phyloP scores from a whole-genome alignment of 2,797 vertebrate genomes.

The Natrix natrix region DNA sequence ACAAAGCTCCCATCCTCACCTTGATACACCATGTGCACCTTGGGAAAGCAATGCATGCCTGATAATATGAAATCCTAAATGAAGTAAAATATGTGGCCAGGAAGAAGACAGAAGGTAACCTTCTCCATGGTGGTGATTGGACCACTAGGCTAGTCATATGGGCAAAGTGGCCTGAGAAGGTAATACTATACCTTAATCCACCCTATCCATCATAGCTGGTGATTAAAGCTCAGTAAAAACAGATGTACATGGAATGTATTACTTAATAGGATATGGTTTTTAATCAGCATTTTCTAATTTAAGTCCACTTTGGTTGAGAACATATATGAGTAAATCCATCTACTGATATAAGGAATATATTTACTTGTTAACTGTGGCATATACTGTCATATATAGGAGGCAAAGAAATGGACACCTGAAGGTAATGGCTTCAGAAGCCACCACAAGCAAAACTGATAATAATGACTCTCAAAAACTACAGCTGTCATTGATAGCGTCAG shows the following conservation, averaged over 20 bases:
- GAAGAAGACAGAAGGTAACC: background rate
- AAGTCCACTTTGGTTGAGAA: background rate
- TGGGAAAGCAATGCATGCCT: background rate
- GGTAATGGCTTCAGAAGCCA: background rate
- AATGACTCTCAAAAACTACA: background rate
- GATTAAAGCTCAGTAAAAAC: background rate
- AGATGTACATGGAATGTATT: background rate
- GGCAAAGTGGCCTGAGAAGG: background rate
- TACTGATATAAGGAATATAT: background rate
- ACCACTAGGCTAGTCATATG: background rate
- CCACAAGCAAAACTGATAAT: background rate
- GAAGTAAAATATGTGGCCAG: background rate
- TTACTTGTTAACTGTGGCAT: background rate
- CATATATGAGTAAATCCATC: background rate
- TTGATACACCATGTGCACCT: background rate
- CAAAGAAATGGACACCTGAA: background rate
- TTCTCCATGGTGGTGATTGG: background rate
- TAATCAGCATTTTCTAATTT: background rate
- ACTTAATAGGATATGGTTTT: background rate
- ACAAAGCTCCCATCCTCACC: accelerated
- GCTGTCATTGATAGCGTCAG: background rate
- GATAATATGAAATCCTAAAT: background rate
- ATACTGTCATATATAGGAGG: background rate
- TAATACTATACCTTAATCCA: background rate
- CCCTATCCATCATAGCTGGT: background rate